phyloP scores from a whole-genome alignment of 2,888 invertebrate species.

The Leucophenga montana region DNA sequence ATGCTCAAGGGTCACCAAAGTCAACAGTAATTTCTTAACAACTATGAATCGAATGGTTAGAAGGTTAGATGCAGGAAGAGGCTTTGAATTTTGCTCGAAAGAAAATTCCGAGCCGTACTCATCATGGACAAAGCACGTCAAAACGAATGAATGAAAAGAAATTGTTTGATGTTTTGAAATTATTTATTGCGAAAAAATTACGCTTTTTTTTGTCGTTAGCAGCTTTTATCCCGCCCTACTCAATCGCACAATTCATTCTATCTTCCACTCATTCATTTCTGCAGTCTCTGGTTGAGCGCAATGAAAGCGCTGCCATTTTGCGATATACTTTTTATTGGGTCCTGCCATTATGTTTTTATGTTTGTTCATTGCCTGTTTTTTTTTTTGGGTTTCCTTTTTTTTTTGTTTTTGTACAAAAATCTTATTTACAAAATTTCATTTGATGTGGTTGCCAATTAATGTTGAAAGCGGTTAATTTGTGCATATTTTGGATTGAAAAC shows the following conservation, averaged over 20 bases:
- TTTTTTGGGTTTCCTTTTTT: background rate
- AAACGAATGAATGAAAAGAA: slow-evolving; percentile 12
- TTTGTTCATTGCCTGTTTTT: background rate
- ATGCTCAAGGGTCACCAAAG: slow-evolving; percentile 29
- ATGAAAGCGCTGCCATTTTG: too few species aligned
- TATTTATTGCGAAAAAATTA: slow-evolving; percentile 19
- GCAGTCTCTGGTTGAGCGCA: background rate
- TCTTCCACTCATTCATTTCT: background rate
- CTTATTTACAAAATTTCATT: slow-evolving; percentile 18
- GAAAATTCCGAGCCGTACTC: background rate
- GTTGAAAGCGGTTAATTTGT: background rate
- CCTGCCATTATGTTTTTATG: background rate
- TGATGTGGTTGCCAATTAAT: slow-evolving; percentile 1
- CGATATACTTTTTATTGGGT: too few species aligned
- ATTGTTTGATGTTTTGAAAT: slow-evolving; percentile 13
- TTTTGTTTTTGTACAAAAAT: slow-evolving; percentile 3
- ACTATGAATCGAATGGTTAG: background rate
- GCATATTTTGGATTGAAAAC: background rate
- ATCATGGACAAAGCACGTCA: background rate
- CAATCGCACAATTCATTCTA: background rate
- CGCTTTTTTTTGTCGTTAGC: slow-evolving; percentile 19
- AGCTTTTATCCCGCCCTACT: background rate
- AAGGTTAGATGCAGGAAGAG: background rate
- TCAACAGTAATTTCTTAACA: slow-evolving; percentile 23
- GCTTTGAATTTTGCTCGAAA: background rate